Conservation (phyloP, 2,113 vertebrate genomes). For the Fulmarus glacialis region DNA sequence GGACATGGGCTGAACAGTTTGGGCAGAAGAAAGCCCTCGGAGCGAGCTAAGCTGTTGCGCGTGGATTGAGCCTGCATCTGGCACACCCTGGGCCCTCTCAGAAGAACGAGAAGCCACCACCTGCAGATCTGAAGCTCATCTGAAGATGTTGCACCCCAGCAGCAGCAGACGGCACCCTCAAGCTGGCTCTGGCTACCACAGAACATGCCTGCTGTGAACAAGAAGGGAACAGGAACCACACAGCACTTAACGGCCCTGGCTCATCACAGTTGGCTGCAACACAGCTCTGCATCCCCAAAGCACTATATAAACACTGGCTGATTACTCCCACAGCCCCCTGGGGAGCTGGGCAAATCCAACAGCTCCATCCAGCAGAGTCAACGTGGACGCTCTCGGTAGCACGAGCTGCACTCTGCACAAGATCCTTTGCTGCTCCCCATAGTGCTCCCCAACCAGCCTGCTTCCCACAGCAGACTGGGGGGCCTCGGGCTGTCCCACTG, state of each 20-base stretch:
- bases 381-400: accelerated
- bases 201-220: background rate
- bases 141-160: background rate
- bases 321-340: background rate
- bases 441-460: background rate
- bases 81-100: background rate
- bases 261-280: background rate
- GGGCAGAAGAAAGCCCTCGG: background rate
- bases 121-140: background rate
- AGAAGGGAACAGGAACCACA: background rate
- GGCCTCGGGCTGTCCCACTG: background rate
- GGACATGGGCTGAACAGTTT: accelerated
- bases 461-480: background rate
- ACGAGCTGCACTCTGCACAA: background rate
- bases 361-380: background rate
- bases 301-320: background rate
- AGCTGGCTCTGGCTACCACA: background rate
- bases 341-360: background rate
- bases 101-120: background rate
- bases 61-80: background rate
- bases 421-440: background rate
- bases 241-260: background rate
- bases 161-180: background rate
- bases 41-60: background rate
- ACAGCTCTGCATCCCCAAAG: background rate